Conservation (phyloP, 2,113 vertebrate genomes). For the Phaetusa simplex region DNA sequence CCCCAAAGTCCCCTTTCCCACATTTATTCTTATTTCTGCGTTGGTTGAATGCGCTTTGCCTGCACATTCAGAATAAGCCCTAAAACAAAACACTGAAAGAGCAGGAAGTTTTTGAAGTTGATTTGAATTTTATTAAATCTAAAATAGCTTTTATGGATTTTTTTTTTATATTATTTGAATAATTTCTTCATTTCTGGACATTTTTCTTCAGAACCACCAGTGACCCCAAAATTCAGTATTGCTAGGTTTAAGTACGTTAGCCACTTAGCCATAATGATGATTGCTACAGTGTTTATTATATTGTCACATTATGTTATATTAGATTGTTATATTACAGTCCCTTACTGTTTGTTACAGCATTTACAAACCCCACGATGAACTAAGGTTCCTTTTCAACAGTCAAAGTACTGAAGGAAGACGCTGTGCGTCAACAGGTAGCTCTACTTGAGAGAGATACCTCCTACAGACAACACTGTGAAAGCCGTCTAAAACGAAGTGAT, state of each 20-base stretch:
- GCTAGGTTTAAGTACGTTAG: background rate
- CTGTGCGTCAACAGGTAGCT: background rate
- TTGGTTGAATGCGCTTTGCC: background rate
- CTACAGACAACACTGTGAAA: background rate
- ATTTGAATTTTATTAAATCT: background rate
- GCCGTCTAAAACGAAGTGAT: fast-evolving
- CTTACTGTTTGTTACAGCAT: background rate
- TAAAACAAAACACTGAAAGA: background rate
- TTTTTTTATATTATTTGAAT: background rate
- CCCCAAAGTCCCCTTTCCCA: background rate
- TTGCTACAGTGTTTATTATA: background rate
- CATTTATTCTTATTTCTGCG: background rate
- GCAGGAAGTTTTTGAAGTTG: background rate
- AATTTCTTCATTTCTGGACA: background rate
- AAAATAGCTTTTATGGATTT: background rate
- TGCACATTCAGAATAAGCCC: background rate
- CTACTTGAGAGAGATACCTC: background rate
- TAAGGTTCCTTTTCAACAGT: background rate
- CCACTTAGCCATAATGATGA: background rate
- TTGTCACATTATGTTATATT: background rate
- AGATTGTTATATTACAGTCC: background rate
- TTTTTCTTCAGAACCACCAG: background rate
- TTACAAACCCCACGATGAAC: background rate
- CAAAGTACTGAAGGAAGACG: background rate
- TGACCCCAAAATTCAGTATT: background rate